Base-by-base conservation (phyloP, 2,797 vertebrate genomes). In the Hoplostethus mediterraneus region DNA sequence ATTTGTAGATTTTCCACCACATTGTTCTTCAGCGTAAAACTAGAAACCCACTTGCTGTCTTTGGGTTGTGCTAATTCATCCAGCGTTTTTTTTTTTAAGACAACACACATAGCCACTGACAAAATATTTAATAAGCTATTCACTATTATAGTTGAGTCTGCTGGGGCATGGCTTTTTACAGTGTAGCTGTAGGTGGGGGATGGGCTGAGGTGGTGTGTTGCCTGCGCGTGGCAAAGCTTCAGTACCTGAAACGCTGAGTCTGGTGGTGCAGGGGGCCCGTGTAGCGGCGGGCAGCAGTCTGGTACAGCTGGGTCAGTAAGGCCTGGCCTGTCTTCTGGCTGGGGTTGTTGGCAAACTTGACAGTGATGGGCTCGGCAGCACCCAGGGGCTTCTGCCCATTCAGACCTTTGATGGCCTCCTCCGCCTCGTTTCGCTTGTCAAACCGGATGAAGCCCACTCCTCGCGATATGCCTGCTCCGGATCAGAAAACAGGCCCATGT, bases 391-490 rank as follows among this genome's bases (percentile, higher is more conserved):
- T 99, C 92, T 99, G 97, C 70, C 97, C 97, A 0, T 98, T 98
- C 89, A 99, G 92, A 67, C 97, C 97, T 80, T 98, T 97, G 92
- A 99, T 98, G 82, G 97, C 97, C 89, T 98, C 97, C 87, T 98
- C 97, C 0, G 97, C 97, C 88, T 99, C 97, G 61, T 97, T 98
- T 54, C 97, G 95, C 89, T 99, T 98, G 95, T 99, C 97, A 48
- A 99, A 99, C 85, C 97, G 97, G 91, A 99, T 99, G 94, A 99
- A 99, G 1, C 97, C 97, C 85, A 98, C 97, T 51, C 97, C 97
- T 83, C 97, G 95, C 54, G 97, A 98, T 93, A 98, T 96, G 54
- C 97, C 97, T 98, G 95, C 68, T 83, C 59, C 82, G 66, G 79
- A 4, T 73, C 83, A 90, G 61, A 92, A 87, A 86, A 73, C 80